phyloP scores from a whole-genome alignment of 2,888 invertebrate species.

The Rhodophaea formosa region DNA sequence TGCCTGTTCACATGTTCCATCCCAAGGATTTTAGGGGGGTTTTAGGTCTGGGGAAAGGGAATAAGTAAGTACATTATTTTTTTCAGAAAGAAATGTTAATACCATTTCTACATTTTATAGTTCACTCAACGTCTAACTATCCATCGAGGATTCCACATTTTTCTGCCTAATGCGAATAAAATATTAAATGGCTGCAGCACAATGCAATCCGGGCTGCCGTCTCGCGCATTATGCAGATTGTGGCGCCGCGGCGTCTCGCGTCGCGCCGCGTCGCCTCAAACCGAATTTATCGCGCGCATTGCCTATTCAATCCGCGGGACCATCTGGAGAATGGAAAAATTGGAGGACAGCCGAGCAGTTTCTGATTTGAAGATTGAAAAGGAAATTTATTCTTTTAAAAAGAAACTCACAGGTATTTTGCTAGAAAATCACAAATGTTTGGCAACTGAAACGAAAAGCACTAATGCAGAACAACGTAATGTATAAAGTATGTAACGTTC shows the following conservation, averaged over 20 bases:
- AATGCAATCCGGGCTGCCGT: constrained; percentile 25
- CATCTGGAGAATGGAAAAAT: constrained; percentile 67
- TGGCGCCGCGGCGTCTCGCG: constrained; percentile 51
- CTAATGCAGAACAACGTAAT: too few species aligned
- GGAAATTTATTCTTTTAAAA: not conserved
- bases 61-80: too few species aligned
- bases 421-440: too few species aligned
- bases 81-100: too few species aligned
- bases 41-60: too few species aligned
- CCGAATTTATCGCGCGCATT: constrained; percentile 77
- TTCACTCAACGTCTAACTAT: not conserved
- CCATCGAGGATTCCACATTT: not conserved
- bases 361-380: constrained; percentile 10
- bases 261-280: constrained; percentile 40
- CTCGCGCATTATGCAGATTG: constrained; percentile 74
- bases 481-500: too few species aligned
- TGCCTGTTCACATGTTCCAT: too few species aligned
- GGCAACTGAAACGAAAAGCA: too few species aligned
- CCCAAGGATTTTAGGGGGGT: too few species aligned
- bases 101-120: too few species aligned
- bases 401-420: not conserved
- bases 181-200: constrained; percentile 16
- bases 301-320: constrained; percentile 71
- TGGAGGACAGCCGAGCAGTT: constrained; percentile 31
- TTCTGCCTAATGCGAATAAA: constrained; percentile 9